These are phyloP conservation scores for Chloroceryle amazona DNA, from an alignment of 2,797 vertebrate species.

Conservation along the genomic window DNA sequence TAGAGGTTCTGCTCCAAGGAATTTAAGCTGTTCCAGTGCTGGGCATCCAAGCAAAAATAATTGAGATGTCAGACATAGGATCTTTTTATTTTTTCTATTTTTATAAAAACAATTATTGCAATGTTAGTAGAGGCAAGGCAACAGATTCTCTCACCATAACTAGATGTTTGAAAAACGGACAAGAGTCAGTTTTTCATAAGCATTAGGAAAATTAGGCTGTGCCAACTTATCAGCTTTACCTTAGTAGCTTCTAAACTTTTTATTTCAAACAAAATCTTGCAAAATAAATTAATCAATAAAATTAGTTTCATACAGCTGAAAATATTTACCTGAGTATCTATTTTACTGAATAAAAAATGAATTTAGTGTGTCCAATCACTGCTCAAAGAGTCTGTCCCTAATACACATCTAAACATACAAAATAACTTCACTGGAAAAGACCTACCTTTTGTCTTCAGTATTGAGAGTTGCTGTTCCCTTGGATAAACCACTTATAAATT, in stretches of 20 bases:
- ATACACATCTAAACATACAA: background rate
- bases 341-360: background rate
- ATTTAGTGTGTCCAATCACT: background rate
- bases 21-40: constrained; percentile 86
- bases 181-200: background rate
- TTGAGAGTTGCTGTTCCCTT: background rate
- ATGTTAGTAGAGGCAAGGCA: background rate
- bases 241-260: background rate
- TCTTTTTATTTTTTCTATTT: background rate
- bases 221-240: background rate
- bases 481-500: background rate
- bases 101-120: background rate
- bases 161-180: background rate
- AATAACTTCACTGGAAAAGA: background rate
- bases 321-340: background rate
- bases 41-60: constrained; percentile 70
- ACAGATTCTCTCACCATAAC: background rate
- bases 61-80: background rate
- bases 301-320: background rate
- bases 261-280: background rate
- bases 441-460: background rate
- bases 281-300: background rate
- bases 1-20: constrained; percentile 83
- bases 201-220: background rate
- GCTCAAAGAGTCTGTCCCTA: background rate